These are phyloP conservation scores for Physeter macrocephalus DNA, from an alignment of 2,113 vertebrate species.

Conservation along the genomic window DNA sequence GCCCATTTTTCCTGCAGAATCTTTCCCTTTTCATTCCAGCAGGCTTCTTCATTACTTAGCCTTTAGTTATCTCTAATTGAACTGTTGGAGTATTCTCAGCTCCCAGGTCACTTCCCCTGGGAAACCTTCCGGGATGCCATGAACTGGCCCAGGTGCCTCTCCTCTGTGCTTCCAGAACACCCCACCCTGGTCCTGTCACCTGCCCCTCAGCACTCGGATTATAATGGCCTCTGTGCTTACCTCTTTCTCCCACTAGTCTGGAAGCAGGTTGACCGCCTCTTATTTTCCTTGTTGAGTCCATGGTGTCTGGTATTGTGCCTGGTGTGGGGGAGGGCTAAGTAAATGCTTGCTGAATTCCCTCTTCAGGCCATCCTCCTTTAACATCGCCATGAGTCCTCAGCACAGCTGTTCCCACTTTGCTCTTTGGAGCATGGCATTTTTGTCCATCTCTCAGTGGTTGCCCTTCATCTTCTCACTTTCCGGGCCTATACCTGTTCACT, in stretches of 20 bases:
- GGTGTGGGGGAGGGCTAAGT: not conserved
- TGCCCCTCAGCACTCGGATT: not conserved
- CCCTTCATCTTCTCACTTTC: not conserved
- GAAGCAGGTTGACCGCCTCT: not conserved
- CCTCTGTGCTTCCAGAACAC: too few relatives aligned
- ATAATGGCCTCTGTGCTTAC: accelerated
- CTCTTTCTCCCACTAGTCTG: too few relatives aligned
- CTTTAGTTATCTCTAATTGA: not conserved
- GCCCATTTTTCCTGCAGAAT: not conserved
- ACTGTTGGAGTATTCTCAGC: not conserved
- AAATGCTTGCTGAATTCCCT: not conserved
- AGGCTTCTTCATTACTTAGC: not conserved
- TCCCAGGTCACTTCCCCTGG: not conserved
- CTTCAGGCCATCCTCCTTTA: not conserved
- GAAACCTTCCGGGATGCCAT: not conserved
- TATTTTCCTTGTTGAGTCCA: not conserved
- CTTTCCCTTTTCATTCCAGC: not conserved
- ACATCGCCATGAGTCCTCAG: not conserved
- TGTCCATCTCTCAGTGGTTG: not conserved
- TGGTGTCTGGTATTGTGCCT: not conserved
- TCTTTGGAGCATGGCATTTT: not conserved
- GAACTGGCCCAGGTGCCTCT: not conserved
- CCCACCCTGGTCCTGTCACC: not conserved
- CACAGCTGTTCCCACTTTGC: not conserved
- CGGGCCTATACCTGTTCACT: not conserved